These are phyloP conservation scores for Caenorhabditis imperialis DNA, from an alignment of 2,888 invertebrate species.

Conservation along the genomic window DNA sequence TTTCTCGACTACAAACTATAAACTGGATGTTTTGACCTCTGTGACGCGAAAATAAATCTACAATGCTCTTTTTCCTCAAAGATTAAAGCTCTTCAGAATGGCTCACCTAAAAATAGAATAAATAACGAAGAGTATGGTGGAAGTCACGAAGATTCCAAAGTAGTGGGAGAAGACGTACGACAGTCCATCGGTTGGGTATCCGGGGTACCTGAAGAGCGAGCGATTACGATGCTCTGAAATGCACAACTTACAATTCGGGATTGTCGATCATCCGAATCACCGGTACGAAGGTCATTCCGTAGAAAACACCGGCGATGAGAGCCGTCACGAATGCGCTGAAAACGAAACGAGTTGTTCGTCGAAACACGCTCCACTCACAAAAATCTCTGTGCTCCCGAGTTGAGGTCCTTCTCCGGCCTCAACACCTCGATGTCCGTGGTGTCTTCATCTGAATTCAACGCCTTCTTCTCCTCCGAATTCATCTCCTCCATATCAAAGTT, in stretches of 20 bases:
- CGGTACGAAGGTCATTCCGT: conserved; percentile 80
- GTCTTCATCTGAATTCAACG: conserved; percentile 38
- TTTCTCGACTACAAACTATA: no score
- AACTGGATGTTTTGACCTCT: no score
- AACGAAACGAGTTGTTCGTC: no score
- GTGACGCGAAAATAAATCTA: no score
- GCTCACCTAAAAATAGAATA: conserved; percentile 77
- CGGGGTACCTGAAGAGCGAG: conserved; percentile 48
- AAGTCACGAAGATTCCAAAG: conserved; percentile 79
- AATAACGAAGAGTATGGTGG: conserved; percentile 79
- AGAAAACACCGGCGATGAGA: conserved; percentile 79
- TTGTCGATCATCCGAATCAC: conserved; percentile 80
- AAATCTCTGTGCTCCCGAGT: conserved; percentile 40
- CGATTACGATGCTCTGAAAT: no score
- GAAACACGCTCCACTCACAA: no score
- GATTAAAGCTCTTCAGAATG: no score
- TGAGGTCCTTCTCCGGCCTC: conserved; percentile 27
- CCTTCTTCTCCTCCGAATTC: conserved; percentile 44
- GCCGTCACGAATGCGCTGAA: conserved; percentile 79
- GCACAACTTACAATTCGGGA: conserved; percentile 75
- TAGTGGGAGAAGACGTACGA: conserved; percentile 80
- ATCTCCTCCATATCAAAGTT: conserved; percentile 27
- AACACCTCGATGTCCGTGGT: conserved; percentile 7
- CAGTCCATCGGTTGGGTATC: conserved; percentile 65
- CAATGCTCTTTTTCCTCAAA: no score